A percentile compares a stretch with the other conserved stretches of the same genome.
These are phyloP conservation scores for Thermophis baileyi DNA, from an alignment of 2,113 vertebrate genomes.

Conservation along the genomic window DNA sequence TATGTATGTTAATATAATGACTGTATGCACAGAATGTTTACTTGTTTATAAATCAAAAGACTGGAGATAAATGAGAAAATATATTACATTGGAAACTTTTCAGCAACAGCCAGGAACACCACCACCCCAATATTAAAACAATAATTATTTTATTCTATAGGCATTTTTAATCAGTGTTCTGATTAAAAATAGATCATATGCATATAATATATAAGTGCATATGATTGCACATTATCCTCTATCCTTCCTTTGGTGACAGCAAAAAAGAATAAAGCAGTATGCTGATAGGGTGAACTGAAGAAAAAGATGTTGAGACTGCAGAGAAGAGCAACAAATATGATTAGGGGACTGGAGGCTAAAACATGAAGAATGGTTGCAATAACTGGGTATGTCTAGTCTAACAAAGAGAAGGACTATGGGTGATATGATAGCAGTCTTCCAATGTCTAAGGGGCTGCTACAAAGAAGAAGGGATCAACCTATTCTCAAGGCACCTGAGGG, in stretches of 20 bases:
- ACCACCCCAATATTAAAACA: not conserved
- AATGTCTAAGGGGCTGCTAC: not conserved
- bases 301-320: not conserved
- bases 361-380: too few relatives aligned
- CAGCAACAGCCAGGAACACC: not conserved
- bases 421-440: too few relatives aligned
- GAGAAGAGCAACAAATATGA: not conserved
- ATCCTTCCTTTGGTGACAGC: not conserved
- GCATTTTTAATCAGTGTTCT: not conserved
- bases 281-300: not conserved
- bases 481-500: not conserved
- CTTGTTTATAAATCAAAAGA: not conserved
- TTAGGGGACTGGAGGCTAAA: too few relatives aligned
- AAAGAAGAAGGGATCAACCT: not conserved
- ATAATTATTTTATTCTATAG: not conserved
- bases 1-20: constrained; percentile 60
- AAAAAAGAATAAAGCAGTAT: not conserved
- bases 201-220: not conserved
- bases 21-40: not conserved
- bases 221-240: not conserved
- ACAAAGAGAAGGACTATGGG: too few relatives aligned
- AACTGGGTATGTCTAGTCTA: too few relatives aligned
- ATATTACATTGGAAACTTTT: not conserved
- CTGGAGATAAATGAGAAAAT: not conserved
- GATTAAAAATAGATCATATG: not conserved